Evolutionary conservation across 1,140 invertebrate genomes (phyloP), one percentile per base, ranked within the genome.

Genomic region (Brachionus calyciflorus): DNA sequence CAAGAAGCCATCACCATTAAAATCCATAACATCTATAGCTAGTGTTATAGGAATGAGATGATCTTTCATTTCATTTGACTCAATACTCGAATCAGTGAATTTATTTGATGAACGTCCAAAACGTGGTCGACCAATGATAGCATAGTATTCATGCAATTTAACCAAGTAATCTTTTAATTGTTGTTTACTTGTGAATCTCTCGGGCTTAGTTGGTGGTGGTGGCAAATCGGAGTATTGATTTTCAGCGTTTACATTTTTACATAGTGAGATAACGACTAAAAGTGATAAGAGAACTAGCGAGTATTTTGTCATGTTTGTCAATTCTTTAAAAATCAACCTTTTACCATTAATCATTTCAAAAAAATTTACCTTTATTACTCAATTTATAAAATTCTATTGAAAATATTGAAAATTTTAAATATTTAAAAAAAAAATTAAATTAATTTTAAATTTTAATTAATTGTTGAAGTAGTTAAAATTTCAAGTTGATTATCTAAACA

Each of bases 71-170:
- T 12, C 9, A 33, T 33, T 30, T 12, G 24, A 24, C 37, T 65
- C 37, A 19, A 19, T 19, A 44, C 14, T 65, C 12, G 21, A 21
- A 65, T 65, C 60, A 63, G 30, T 63, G 57, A 40, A 63, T 37
- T 17, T 28, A 40, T 63, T 63, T 63, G 33, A 30, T 0, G 73
- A 55, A 28, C 73, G 73, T 9, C 76, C 76, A 21, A 77, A 77
- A 12, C 76, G n/a, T 48, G 76, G 76, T 51, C 76, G 55, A 41
- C 76, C 76, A 19, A 77, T 65, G 2, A 77, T 65, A 14, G 76
- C 53, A 49, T 77, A 77, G 37, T 77, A 77, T 40, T 77, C 76
- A 21, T 77, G 76, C 24, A 77, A 40, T 28, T 68, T 63, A 7
- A 60, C 55, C 40, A 77, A 77, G n/a, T 76, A 76, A 14, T 76